phyloP scores from a whole-genome alignment of 2,113 vertebrate species.

The Pomatorhinus ruficollis region DNA sequence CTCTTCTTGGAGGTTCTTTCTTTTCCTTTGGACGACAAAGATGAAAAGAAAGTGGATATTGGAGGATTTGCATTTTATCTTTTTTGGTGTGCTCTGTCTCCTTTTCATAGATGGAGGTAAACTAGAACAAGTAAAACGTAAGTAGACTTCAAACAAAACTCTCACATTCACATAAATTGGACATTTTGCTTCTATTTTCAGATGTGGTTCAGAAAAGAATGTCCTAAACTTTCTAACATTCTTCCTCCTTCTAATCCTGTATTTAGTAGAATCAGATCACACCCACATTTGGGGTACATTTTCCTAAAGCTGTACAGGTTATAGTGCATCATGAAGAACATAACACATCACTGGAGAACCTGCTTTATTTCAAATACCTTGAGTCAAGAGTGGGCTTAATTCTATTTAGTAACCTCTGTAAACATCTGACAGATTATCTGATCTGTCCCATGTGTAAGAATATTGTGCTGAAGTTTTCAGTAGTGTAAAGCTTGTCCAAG shows the following conservation, averaged over 20 bases:
- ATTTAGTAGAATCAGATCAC: neutral
- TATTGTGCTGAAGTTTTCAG: constrained; percentile 61
- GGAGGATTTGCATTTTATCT: constrained; percentile 55
- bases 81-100: constrained; percentile 73
- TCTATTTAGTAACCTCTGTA: constrained; percentile 68
- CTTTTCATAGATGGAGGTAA: constrained; percentile 74
- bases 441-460: constrained; percentile 58
- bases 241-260: neutral
- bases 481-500: constrained; percentile 33
- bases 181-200: neutral
- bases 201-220: neutral
- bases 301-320: constrained; percentile 62
- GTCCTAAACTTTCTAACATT: neutral
- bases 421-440: constrained; percentile 72
- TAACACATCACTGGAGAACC: constrained; percentile 43
- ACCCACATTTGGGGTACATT: constrained; percentile 2
- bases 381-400: constrained; percentile 48
- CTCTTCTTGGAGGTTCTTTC: neutral
- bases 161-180: neutral
- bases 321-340: constrained; percentile 23
- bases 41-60: constrained; percentile 73
- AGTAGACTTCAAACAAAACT: constrained; percentile 59
- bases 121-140: constrained; percentile 80
- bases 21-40: constrained; percentile 6
- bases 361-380: constrained; percentile 61